Conservation (phyloP, 2,797 vertebrate genomes). For the Myripristis murdjan region DNA sequence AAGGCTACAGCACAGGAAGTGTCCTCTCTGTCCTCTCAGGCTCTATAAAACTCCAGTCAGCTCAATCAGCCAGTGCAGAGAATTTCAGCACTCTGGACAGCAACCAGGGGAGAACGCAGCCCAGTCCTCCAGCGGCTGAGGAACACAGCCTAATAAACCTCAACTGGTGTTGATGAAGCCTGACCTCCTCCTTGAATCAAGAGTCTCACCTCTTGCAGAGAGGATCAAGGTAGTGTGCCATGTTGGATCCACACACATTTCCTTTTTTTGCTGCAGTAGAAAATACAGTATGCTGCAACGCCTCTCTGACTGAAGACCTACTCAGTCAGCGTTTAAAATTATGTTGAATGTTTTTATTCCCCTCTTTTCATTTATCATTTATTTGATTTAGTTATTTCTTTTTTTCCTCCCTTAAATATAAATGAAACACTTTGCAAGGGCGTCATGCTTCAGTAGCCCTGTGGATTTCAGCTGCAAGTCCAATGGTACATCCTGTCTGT, state of each 20-base stretch:
- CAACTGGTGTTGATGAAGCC: constrained; percentile 63
- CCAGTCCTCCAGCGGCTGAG: constrained; percentile 18
- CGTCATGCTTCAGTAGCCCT: constrained; percentile 58
- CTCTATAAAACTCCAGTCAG: constrained; percentile 14
- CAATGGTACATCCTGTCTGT: constrained; percentile 60
- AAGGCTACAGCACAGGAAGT: too few species aligned
- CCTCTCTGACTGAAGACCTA: not conserved
- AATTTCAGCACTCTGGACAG: constrained; percentile 28
- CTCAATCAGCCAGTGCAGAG: constrained; percentile 19
- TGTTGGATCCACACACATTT: constrained; percentile 34
- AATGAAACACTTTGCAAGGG: constrained; percentile 65
- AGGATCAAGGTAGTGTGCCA: constrained; percentile 41
- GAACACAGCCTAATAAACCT: constrained; percentile 72
- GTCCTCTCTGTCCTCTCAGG: too few species aligned
- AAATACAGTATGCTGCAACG: not conserved
- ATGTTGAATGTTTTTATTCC: constrained; percentile 23
- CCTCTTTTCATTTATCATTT: constrained; percentile 57
- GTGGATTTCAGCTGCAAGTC: constrained; percentile 66
- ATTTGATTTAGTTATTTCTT: constrained; percentile 68
- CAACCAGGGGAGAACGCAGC: constrained; percentile 15
- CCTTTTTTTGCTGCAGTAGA: constrained; percentile 15
- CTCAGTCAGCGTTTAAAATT: constrained; percentile 52
- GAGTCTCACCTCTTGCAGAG: constrained; percentile 43
- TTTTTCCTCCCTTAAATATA: constrained; percentile 60
- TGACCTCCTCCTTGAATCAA: constrained; percentile 59